Evolutionary conservation across 1,140 invertebrate species (phyloP).

Genomic region (Argopecten irradians): DNA sequence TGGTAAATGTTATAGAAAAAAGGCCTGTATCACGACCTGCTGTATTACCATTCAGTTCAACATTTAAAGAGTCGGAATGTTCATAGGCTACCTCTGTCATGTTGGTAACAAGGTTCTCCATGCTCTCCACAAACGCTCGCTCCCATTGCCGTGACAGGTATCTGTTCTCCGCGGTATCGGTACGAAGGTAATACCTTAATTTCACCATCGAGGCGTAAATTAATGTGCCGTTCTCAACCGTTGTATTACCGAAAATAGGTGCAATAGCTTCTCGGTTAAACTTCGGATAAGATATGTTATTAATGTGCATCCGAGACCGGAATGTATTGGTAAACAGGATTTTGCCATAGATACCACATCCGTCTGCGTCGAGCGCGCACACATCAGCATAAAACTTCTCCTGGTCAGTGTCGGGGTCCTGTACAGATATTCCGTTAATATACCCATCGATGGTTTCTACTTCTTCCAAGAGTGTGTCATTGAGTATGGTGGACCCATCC

Average conservation of each 20-base stretch:
- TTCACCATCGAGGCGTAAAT: not conserved
- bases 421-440: not conserved
- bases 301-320: not conserved
- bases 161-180: not conserved
- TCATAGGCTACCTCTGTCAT: constrained; percentile 33
- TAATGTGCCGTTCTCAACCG: not conserved
- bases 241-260: constrained; percentile 27
- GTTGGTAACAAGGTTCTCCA: not conserved
- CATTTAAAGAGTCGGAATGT: constrained; percentile 49
- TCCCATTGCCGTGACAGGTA: constrained; percentile 27
- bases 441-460: constrained; percentile 25
- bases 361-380: constrained; percentile 4
- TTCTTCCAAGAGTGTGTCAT: constrained; percentile 26
- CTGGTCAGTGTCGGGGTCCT: not conserved
- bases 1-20: constrained; percentile 56
- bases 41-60: constrained; percentile 47
- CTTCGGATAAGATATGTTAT: constrained; percentile 27
- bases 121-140: constrained; percentile 19
- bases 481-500: not conserved
- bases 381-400: constrained; percentile 24
- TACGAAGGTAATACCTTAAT: constrained; percentile 30
- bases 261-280: not conserved
- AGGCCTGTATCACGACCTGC: constrained; percentile 49
- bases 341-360: constrained; percentile 29
- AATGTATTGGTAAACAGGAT: constrained; percentile 25